Conservation (phyloP, 1,140 invertebrate species). For the Meloidogyne chitwoodi region DNA sequence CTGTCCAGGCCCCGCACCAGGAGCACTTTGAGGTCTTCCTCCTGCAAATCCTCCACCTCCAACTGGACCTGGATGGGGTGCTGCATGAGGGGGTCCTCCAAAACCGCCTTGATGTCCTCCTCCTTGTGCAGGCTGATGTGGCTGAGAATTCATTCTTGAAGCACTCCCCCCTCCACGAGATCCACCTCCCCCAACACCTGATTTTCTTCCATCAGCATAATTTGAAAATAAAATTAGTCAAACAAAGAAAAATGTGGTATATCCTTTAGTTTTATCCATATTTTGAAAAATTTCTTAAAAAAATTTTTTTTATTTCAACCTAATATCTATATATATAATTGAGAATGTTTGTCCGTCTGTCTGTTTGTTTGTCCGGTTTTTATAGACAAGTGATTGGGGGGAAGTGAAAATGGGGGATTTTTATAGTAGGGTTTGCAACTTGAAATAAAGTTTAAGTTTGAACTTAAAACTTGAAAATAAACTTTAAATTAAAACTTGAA, state of each 20-base stretch:
- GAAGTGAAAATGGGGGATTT: no score
- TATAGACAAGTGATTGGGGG: no score
- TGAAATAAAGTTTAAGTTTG: no score
- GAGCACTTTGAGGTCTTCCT: neutral
- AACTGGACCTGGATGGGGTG: neutral
- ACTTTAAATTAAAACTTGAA: no score
- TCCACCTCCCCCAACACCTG: neutral
- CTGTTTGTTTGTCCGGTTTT: no score
- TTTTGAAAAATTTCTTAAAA: neutral
- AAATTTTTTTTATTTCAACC: neutral
- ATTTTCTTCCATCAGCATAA: neutral
- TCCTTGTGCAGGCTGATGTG: neutral
- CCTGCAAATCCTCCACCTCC: neutral
- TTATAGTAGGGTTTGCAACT: no score
- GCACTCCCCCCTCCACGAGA: neutral
- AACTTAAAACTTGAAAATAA: no score
- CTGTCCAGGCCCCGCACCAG: slow-evolving; percentile 9
- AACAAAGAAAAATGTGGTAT: neutral
- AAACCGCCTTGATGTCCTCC: neutral
- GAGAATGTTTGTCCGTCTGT: no score
- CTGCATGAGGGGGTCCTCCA: neutral
- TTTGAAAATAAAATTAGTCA: neutral
- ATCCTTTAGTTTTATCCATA: neutral
- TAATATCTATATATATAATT: no score
- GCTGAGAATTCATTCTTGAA: neutral